Base-by-base conservation (phyloP, 1,140 invertebrate genomes). In the Drosophila burlai region DNA sequence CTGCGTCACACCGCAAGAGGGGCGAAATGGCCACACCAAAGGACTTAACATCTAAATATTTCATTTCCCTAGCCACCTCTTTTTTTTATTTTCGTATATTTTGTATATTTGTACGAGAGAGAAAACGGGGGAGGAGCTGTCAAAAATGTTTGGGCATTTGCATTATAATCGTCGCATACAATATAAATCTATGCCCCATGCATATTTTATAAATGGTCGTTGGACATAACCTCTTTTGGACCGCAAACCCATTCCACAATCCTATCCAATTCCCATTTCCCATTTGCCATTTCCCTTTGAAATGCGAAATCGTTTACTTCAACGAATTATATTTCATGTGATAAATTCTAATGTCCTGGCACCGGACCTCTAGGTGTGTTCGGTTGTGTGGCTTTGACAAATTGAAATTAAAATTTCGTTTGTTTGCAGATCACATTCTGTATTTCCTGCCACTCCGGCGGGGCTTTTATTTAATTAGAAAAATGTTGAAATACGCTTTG, bases 41-140 rank as follows among this genome's bases (percentile, higher is more conserved):
- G 81, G 83, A 89, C 80, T 86, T 86, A 86, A 80, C 83, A 83
- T 67, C 81, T 78, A 84, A 87, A 89, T 87, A 78, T 87, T 87
- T 74, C 34, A 76, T 68, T 68, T 69, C 66, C 47, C 65, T 26
- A 47, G 43, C 42, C 52, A 40, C 46, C 38, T 8, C 46, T 34
- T 69, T 52, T 43, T 46, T 45, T 29, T 29, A 1, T 7, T 24
- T 24, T 24, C 24, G 24, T 24, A 24, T 24, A 24, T 24, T 55
- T 9, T 54, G 18, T 21, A 21, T 18, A 26, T 50, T 24, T 77
- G 24, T 29, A 26, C 11, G 42, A 38, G 43, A 43, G 38, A 45
- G 74, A 84, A 67, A 63, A 76, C 2, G 80, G 36, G 15, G 36
- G 21, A 40, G 73, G 72, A 77, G 77, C 73, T 87, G 84, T 87